These are phyloP conservation scores for Drosophila mojavensis DNA, from an alignment of 1,140 invertebrate genomes.

Conservation along the genomic window DNA sequence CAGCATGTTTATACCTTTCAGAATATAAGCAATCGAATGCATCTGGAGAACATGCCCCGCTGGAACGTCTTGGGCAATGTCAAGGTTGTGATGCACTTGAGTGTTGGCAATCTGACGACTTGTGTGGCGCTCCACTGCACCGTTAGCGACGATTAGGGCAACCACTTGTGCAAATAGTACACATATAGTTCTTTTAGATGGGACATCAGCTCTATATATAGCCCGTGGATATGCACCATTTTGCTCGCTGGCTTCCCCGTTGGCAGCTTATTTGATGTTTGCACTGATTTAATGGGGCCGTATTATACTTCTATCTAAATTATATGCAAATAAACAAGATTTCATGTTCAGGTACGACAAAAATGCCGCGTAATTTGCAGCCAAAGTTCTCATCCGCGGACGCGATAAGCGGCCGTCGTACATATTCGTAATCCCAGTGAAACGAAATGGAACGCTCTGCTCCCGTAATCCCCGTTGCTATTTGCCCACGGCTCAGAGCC, in stretches of 20 bases:
- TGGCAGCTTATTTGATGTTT: constrained; percentile 36
- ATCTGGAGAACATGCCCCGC: constrained; percentile 36
- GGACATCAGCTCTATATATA: constrained; percentile 3
- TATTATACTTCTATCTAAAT: constrained; percentile 63
- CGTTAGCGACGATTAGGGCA: constrained; percentile 6
- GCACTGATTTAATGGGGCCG: constrained; percentile 52
- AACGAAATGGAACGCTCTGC: constrained; percentile 19
- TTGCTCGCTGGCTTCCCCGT: constrained; percentile 5
- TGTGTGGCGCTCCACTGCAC: constrained; percentile 35
- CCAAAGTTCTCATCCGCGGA: constrained; percentile 14
- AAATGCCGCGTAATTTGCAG: constrained; percentile 46
- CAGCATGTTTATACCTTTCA: constrained; percentile 43
- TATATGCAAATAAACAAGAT: constrained; percentile 65
- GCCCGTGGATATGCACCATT: background rate
- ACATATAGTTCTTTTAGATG: background rate
- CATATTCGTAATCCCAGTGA: constrained; percentile 29
- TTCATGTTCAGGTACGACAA: constrained; percentile 9
- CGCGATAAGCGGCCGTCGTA: constrained; percentile 23
- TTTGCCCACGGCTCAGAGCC: constrained; percentile 39
- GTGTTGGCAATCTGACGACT: constrained; percentile 20
- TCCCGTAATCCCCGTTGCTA: constrained; percentile 43
- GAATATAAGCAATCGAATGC: constrained; percentile 54
- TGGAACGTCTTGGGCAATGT: constrained; percentile 46
- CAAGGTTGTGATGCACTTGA: constrained; percentile 45
- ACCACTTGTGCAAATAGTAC: too few species aligned